Conservation (phyloP, 2,113 vertebrate species). For the Mesocricetus auratus region DNA sequence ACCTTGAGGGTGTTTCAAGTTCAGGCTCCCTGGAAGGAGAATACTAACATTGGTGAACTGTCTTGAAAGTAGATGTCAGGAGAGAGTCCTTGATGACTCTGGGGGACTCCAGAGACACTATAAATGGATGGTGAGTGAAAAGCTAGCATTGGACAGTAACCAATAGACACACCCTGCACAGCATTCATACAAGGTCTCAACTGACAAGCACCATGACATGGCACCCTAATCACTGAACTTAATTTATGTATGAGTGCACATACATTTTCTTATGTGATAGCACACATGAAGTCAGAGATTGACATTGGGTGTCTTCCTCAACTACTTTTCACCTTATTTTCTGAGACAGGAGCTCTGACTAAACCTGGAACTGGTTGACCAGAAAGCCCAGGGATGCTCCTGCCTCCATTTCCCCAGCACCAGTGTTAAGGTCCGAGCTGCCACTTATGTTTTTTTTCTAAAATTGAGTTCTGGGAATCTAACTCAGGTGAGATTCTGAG, state of each 20-base stretch:
- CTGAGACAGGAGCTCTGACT: not conserved
- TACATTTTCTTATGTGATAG: not conserved
- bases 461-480: not conserved
- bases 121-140: not conserved
- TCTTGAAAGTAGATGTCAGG: not conserved
- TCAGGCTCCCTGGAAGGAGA: not conserved
- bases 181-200: not conserved
- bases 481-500: not conserved
- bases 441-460: not conserved
- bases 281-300: not conserved
- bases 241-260: not conserved
- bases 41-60: not conserved
- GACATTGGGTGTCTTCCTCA: not conserved
- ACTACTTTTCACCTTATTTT: not conserved
- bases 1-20: not conserved
- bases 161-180: fast-evolving
- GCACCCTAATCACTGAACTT: not conserved
- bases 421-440: not conserved
- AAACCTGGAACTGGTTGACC: not conserved
- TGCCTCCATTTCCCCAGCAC: no score
- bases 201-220: not conserved
- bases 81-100: not conserved
- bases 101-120: not conserved
- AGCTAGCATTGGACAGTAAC: no score
- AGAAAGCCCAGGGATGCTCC: not conserved